phyloP scores from a whole-genome alignment of 2,888 invertebrate species.

The Monoplex corrugatus region DNA sequence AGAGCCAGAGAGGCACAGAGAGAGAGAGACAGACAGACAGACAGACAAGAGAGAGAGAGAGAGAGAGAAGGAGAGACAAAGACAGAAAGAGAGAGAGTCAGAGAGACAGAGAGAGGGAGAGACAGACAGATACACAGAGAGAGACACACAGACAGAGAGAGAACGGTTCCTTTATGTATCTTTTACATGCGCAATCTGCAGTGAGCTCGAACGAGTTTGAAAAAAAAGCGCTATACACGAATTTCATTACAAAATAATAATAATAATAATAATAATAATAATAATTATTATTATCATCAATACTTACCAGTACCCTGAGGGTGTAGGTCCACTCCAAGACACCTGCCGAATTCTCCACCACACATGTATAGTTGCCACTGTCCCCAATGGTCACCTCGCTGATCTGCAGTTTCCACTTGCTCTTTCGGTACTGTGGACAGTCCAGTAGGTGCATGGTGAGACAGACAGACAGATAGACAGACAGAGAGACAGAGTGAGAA shows the following conservation, averaged over 20 bases:
- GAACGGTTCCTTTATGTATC: no score
- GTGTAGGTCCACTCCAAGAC: conserved; percentile 56
- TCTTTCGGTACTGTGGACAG: conserved; percentile 50
- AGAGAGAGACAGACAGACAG: no score
- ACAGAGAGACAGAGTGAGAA: background rate
- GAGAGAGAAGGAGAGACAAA: no score
- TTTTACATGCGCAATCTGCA: no score
- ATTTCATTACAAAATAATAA: background rate
- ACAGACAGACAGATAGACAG: background rate
- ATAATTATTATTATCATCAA: background rate
- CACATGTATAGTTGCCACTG: conserved; percentile 57
- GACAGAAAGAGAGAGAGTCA: no score
- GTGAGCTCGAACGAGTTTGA: no score
- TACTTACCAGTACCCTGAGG: conserved; percentile 53
- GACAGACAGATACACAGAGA: no score
- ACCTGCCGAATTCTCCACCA: conserved; percentile 54
- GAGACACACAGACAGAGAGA: no score
- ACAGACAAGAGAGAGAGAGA: no score
- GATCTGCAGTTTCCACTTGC: conserved; percentile 53
- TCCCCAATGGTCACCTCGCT: conserved; percentile 53
- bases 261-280: background rate
- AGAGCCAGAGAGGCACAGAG: no score
- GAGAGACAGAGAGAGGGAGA: no score
- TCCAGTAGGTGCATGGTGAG: background rate
- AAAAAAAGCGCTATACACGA: background rate